Conservation (phyloP, 2,888 invertebrate genomes). For the Norana najaformis region DNA sequence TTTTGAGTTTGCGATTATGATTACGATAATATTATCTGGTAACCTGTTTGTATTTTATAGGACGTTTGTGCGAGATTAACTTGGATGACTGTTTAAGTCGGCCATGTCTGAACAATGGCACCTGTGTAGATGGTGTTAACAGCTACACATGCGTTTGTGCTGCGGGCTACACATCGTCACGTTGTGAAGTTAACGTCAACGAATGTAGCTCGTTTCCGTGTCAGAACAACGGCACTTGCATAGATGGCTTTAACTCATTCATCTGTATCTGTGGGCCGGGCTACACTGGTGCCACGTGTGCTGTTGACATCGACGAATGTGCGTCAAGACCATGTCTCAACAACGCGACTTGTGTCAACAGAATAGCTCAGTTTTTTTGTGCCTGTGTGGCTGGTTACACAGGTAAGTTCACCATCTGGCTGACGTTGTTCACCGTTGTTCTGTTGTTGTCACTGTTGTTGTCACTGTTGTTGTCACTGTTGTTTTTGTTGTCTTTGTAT, state of each 20-base stretch:
- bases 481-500: neutral
- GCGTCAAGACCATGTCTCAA: constrained; percentile 87
- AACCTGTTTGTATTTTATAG: constrained; percentile 9
- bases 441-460: neutral
- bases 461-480: neutral
- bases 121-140: constrained; percentile 43
- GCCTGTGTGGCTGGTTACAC: constrained; percentile 41
- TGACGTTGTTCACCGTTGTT: neutral
- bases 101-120: constrained; percentile 44
- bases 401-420: constrained; percentile 24
- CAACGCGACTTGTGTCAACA: constrained; percentile 67
- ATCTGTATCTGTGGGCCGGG: constrained; percentile 42
- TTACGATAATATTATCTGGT: neutral
- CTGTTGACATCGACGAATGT: constrained; percentile 73
- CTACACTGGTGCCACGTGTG: constrained; percentile 66
- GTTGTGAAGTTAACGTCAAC: constrained; percentile 76
- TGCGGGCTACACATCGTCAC: constrained; percentile 64
- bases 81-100: constrained; percentile 49
- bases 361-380: constrained; percentile 39
- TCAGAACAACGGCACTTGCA: constrained; percentile 43
- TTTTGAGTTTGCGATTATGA: no score
- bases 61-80: constrained; percentile 47
- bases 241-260: constrained; percentile 42
- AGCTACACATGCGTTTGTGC: constrained; percentile 43
- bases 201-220: constrained; percentile 56